These are phyloP conservation scores for Erythrolamprus reginae DNA, from an alignment of 2,113 vertebrate genomes.

Conservation along the genomic window DNA sequence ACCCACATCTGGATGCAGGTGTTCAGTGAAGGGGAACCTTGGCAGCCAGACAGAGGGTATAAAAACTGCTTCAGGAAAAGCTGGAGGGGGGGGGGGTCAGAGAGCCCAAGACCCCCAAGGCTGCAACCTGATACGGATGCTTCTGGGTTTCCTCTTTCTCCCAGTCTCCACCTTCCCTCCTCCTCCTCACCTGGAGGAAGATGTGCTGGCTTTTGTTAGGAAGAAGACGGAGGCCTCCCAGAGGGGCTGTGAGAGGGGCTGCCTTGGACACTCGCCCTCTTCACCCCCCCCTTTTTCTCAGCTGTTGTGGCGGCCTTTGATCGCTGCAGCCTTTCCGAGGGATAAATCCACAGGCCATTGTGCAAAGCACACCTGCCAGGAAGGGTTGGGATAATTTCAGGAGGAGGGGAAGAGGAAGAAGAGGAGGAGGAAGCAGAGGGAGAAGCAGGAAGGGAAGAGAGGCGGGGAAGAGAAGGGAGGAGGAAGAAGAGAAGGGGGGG, in stretches of 20 bases:
- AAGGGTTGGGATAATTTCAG: neutral
- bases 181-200: neutral
- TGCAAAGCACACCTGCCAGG: neutral
- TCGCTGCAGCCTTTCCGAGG: conserved; percentile 22
- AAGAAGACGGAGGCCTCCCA: conserved; percentile 15
- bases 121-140: neutral
- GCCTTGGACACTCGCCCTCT: conserved; percentile 26
- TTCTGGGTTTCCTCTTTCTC: fast-evolving
- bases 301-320: conserved; percentile 31
- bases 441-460: too few species aligned
- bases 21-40: neutral
- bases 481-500: too few species aligned
- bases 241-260: conserved; percentile 23
- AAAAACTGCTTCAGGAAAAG: neutral
- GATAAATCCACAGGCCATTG: neutral
- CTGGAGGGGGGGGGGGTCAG: too few species aligned
- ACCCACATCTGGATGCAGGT: neutral
- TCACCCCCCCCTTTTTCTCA: conserved; percentile 32
- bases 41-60: neutral
- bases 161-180: neutral
- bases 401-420: neutral
- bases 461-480: too few species aligned
- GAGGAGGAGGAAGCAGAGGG: too few species aligned
- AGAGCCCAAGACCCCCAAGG: neutral
- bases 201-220: neutral